Conservation (phyloP, 2,888 invertebrate species). For the Dusona sp. region DNA sequence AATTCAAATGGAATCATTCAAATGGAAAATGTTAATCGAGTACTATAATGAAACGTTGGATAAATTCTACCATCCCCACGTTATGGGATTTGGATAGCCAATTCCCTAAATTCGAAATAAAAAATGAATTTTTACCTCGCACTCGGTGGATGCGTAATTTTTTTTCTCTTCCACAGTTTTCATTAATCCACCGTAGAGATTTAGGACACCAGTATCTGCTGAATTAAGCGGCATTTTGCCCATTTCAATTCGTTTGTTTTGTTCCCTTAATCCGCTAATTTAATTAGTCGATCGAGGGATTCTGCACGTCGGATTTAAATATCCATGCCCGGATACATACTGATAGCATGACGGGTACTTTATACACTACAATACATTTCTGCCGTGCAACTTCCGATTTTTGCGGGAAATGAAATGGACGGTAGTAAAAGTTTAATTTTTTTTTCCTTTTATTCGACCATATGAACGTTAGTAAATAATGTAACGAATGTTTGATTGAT, state of each 20-base stretch:
- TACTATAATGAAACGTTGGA: background rate
- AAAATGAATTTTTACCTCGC: slow-evolving; percentile 30
- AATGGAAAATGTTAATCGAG: background rate
- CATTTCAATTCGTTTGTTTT: slow-evolving; percentile 61
- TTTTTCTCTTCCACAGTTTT: slow-evolving; percentile 15
- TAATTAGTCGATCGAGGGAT: slow-evolving; percentile 53
- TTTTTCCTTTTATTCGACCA: background rate
- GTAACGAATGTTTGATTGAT: background rate
- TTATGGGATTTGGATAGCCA: background rate
- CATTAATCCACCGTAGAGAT: slow-evolving; percentile 25
- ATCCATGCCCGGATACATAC: slow-evolving; percentile 41
- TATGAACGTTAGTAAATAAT: slow-evolving; percentile 3
- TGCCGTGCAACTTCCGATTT: background rate
- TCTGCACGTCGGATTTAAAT: slow-evolving; percentile 56
- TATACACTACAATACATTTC: slow-evolving; percentile 9
- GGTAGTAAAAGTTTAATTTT: slow-evolving; percentile 25
- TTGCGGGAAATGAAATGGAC: slow-evolving; percentile 21
- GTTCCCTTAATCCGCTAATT: slow-evolving; percentile 64
- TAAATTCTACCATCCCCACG: background rate
- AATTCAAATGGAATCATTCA: background rate
- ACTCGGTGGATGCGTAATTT: slow-evolving; percentile 9
- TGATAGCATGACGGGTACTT: slow-evolving; percentile 18
- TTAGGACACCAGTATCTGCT: slow-evolving; percentile 26
- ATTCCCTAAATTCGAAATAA: slow-evolving; percentile 27
- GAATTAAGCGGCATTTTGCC: slow-evolving; percentile 56